Base-by-base conservation (phyloP, 2,797 vertebrate species). In the Lagorchestes hirsutus region DNA sequence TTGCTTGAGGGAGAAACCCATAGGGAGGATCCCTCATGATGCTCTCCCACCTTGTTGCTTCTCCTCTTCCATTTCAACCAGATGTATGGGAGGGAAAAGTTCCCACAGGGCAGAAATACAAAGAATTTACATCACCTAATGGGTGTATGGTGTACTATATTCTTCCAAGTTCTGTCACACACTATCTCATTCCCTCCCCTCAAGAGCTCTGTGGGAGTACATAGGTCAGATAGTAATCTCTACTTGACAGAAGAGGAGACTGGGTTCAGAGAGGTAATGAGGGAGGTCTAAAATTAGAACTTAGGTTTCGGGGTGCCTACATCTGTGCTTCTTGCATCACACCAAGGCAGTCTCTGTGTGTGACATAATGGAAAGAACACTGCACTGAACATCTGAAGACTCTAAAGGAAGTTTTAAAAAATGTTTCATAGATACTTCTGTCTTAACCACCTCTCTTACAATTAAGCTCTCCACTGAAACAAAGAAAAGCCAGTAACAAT, bases 261-360 rank as follows among this genome's bases (percentile, higher is more conserved):
- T 87, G 22, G 22, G 10, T 50, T 87, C 40, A 27, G 40, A 50
- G 74, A 87, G 74, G 18, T 82, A 46, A 87, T 27, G 74, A 87
- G 40, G 40, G 24, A 50, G 1, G 8, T 87, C 24, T 50, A 40
- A 50, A 10, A 50, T 87, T 46, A 50, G 74, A 87, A 87, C 9
- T 50, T 1, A 1, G 40, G 40, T 46, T 24, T 27, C 3, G 0
- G n/a, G 1, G 24, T 27, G 3, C 13, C 34, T 67, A n/a, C 14
- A 18, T 14, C 62, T n/a, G 13, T 67, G 62, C 13, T 34, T 67
- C 34, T 40, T 40, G 3, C 9, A 4, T 87, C 9, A 24, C 40
- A 27, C 74, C 74, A 16, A 14, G 29, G 16, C 5, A 40, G n/a
- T 40, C n/a, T 40, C 67, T 74, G n/a, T 40, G 18, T 67, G 14